Percentiles rank a stretch among this genome's conserved stretches.
Conservation (phyloP, 2,888 invertebrate genomes). For the Strigamia maritima region DNA sequence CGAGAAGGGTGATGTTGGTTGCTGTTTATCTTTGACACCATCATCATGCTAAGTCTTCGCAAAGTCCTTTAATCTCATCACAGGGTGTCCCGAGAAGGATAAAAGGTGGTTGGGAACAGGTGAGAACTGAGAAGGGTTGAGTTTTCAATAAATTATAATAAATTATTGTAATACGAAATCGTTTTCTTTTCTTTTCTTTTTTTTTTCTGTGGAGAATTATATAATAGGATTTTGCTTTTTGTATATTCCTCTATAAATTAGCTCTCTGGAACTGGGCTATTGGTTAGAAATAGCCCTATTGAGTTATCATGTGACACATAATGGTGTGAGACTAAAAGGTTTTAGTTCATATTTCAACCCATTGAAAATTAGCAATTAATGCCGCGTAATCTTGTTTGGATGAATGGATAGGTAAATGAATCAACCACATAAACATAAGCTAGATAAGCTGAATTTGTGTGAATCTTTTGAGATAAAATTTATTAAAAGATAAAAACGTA, state of each 20-base stretch:
- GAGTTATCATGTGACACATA: background rate
- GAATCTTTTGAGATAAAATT: too few relatives aligned
- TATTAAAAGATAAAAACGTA: too few relatives aligned
- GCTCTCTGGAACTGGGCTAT: background rate
- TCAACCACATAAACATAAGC: background rate
- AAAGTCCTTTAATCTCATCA: slow-evolving; percentile 17
- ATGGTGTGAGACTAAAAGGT: background rate
- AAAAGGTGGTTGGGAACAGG: background rate
- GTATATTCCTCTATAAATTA: too few relatives aligned
- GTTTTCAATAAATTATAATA: too few relatives aligned
- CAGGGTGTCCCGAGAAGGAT: slow-evolving; percentile 21
- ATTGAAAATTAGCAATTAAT: background rate
- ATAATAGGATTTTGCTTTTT: too few relatives aligned
- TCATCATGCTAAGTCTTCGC: background rate
- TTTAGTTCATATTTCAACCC: background rate
- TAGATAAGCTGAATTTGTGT: too few relatives aligned
- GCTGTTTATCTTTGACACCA: slow-evolving; percentile 30
- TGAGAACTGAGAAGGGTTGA: too few relatives aligned
- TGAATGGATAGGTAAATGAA: background rate
- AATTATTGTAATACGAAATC: too few relatives aligned
- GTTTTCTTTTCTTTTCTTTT: too few relatives aligned
- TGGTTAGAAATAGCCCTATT: background rate
- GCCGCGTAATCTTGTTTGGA: background rate
- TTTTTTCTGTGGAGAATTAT: too few relatives aligned
- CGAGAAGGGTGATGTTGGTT: background rate